phyloP scores from a whole-genome alignment of 2,113 vertebrate species.

The Tretioscincus oriximinensis region DNA sequence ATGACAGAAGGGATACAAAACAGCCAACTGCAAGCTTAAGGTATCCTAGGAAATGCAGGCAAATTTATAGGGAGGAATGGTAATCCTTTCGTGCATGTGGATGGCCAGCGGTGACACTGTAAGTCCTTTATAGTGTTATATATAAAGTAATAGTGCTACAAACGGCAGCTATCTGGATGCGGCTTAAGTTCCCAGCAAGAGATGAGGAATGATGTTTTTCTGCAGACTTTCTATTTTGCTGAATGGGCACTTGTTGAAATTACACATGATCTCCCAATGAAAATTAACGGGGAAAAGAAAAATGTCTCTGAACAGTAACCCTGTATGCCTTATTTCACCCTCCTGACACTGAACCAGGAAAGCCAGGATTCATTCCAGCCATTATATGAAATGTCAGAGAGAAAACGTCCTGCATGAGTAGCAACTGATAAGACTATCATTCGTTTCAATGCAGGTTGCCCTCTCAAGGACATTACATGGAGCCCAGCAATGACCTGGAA shows the following conservation, averaged over 20 bases:
- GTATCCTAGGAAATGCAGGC: no score
- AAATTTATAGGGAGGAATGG: no score
- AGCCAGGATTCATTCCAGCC: not conserved
- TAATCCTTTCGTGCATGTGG: no score
- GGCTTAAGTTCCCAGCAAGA: not conserved
- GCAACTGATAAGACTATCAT: not conserved
- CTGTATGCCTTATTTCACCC: conserved; percentile 11
- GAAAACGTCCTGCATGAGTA: not conserved
- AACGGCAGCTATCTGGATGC: no score
- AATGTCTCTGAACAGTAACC: not conserved
- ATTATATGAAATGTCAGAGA: not conserved
- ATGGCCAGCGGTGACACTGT: no score
- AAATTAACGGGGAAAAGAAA: not conserved
- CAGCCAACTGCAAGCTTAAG: no score
- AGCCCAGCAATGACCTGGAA: conserved; percentile 39
- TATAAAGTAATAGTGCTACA: no score
- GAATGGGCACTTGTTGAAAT: conserved; percentile 26
- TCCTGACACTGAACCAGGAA: not conserved
- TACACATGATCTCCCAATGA: conserved; percentile 14
- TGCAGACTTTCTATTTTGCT: conserved; percentile 16
- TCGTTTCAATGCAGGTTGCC: conserved; percentile 6
- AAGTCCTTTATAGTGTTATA: no score
- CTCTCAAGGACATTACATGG: conserved; percentile 16
- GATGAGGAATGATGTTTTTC: not conserved
- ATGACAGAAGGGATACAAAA: no score